Percentiles rank a stretch among this genome's conserved stretches.
phyloP scores from a whole-genome alignment of 2,113 vertebrate species.

The Arvicanthis niloticus region DNA sequence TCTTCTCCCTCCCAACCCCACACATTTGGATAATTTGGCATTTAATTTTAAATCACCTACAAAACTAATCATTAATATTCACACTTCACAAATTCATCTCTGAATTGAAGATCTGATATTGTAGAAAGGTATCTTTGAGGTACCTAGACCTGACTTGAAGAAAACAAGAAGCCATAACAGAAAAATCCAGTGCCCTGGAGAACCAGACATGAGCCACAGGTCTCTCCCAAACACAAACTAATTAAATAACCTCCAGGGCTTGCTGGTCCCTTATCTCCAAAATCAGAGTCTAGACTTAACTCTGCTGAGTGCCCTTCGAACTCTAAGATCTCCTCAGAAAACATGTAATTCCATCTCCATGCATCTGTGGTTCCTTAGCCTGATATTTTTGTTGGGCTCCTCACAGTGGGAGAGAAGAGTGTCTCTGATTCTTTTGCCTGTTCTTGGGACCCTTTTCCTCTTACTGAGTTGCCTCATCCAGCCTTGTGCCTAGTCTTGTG shows the following conservation, averaged over 20 bases:
- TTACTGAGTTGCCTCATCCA: too few relatives aligned
- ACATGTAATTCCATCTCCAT: too few relatives aligned
- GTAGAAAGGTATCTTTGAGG: not conserved
- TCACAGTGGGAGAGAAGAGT: too few relatives aligned
- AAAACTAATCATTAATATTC: conserved; percentile 51
- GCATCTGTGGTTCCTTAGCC: too few relatives aligned
- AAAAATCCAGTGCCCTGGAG: not conserved
- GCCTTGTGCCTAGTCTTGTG: too few relatives aligned
- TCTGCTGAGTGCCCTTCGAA: not conserved
- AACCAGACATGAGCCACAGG: not conserved
- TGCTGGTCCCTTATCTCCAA: not conserved
- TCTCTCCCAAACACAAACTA: not conserved
- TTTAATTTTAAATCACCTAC: conserved; percentile 23
- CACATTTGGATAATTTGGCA: not conserved
- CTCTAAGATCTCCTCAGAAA: conserved; percentile 1
- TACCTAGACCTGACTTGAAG: not conserved
- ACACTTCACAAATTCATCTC: not conserved
- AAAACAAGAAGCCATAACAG: not conserved
- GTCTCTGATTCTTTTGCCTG: too few relatives aligned
- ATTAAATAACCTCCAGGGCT: conserved; percentile 9
- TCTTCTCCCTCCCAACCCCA: not conserved
- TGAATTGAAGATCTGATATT: not conserved
- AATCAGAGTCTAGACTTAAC: not conserved
- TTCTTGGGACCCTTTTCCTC: too few relatives aligned
- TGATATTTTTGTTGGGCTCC: too few relatives aligned